These are phyloP conservation scores for Etia nguti DNA, from an alignment of 2,113 vertebrate genomes.

Conservation along the genomic window DNA sequence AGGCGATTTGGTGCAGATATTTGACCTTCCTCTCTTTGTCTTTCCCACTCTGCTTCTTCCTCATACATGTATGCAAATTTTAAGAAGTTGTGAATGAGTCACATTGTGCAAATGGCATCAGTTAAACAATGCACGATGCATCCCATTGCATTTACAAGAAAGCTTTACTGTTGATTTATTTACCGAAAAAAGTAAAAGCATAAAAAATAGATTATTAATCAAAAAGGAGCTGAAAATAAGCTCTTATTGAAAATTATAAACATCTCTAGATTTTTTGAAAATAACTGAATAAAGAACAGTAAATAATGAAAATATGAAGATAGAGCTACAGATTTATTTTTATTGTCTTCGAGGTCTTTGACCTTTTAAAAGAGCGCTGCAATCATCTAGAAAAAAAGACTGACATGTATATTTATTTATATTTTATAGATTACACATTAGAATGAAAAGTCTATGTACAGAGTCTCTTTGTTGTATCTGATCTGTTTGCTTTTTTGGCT, in stretches of 20 bases:
- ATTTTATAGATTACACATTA: conserved; percentile 53
- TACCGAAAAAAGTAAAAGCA: not conserved
- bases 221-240: conserved; percentile 8
- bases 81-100: conserved; percentile 9
- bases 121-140: conserved; percentile 8
- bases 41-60: conserved; percentile 24
- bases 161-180: conserved; percentile 4
- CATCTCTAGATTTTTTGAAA: conserved; percentile 41
- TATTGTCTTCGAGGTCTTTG: conserved; percentile 18
- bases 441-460: conserved; percentile 47
- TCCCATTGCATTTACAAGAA: not conserved
- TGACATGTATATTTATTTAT: conserved; percentile 56
- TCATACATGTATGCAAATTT: conserved; percentile 31
- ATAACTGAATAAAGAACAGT: conserved; percentile 18
- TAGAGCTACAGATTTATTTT: conserved; percentile 52
- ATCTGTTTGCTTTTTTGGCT: not conserved
- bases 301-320: conserved; percentile 19
- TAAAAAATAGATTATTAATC: conserved; percentile 25
- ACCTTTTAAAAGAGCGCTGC: conserved; percentile 31
- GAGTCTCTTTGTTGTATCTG: not conserved
- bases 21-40: not conserved
- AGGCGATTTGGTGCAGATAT: not conserved
- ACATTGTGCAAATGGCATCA: conserved; percentile 27
- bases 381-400: conserved; percentile 30
- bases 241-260: conserved; percentile 31